Base-by-base conservation (phyloP, 2,797 vertebrate genomes). In the Gallinago nigripennis region DNA sequence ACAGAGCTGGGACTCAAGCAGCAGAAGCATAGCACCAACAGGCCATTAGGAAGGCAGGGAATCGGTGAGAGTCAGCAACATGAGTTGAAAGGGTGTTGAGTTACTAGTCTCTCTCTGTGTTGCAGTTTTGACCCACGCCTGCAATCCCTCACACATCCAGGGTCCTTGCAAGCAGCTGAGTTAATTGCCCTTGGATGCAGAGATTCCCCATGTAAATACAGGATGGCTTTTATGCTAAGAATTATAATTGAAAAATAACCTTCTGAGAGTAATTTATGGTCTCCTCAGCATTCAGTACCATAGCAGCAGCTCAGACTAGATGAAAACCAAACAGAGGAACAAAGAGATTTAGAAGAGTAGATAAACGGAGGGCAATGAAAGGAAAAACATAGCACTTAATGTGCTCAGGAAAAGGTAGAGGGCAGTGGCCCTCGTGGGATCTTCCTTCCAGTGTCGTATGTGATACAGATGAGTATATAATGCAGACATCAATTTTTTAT, bases 221-320 rank as follows among this genome's bases (percentile, higher is more conserved):
- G 19, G 24, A 58, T 39, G 20, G 13, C 11, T 72, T 5, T 54
- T 90, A 65, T 28, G 14, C 31, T 82, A 54, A 94, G 68, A 93
- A 86, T 90, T 19, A 57, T 12, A 80, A 43, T 37, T 66, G 80
- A 58, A 91, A 92, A 90, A 83, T 43, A 82, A 76, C 54, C 48
- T 88, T 76, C 79, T 88, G 35, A 20, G 54, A 91, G 51, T 25
- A 71, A 30, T 39, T 85, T 68, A 70, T 65, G 73, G 4, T 66
- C 66, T 94, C 46, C 79, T 94, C 56, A 71, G 27, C 64, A 94
- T 94, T 95, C 81, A 58, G 51, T 27, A 65, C 63, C 39, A 72
- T 31, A 60, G 30, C 9, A 11, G 31, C 25, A 81, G 45, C 21
- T 92, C 41, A 82, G 68, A 70, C 28, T 30, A 86, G 53, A 66